These are phyloP conservation scores for Podargus strigoides DNA, from an alignment of 2,797 vertebrate species.

Conservation along the genomic window DNA sequence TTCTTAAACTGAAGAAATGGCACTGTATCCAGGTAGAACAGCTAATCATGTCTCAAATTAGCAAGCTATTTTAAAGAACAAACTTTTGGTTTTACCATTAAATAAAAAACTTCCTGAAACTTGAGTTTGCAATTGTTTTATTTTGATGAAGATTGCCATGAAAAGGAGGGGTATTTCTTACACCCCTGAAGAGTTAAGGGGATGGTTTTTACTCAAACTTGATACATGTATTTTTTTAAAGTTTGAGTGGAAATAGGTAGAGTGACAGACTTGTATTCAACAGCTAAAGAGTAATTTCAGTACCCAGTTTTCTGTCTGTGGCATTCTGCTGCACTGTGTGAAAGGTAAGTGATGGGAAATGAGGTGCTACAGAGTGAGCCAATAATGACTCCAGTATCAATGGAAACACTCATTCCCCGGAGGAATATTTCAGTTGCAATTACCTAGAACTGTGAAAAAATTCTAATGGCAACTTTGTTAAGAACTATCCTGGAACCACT, in stretches of 20 bases:
- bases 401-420: neutral
- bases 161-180: neutral
- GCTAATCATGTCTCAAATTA: neutral
- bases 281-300: neutral
- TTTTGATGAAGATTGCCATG: neutral
- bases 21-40: conserved; percentile 16
- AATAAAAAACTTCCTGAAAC: conserved; percentile 46
- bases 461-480: neutral
- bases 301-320: neutral
- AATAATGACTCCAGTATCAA: neutral
- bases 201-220: neutral
- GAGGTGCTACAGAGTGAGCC: neutral
- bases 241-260: neutral
- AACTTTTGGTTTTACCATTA: conserved; percentile 11
- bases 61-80: conserved; percentile 30
- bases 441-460: neutral
- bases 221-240: too few species aligned
- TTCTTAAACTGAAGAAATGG: neutral
- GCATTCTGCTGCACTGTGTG: neutral
- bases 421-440: neutral
- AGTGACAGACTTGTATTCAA: neutral
- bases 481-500: neutral
- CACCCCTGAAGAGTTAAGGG: neutral
- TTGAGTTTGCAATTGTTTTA: neutral
- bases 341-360: neutral